Percentiles rank a stretch among this genome's conserved stretches.
Evolutionary conservation across 2,888 invertebrate species (phyloP).

Genomic region (Amphipyra berbera): DNA sequence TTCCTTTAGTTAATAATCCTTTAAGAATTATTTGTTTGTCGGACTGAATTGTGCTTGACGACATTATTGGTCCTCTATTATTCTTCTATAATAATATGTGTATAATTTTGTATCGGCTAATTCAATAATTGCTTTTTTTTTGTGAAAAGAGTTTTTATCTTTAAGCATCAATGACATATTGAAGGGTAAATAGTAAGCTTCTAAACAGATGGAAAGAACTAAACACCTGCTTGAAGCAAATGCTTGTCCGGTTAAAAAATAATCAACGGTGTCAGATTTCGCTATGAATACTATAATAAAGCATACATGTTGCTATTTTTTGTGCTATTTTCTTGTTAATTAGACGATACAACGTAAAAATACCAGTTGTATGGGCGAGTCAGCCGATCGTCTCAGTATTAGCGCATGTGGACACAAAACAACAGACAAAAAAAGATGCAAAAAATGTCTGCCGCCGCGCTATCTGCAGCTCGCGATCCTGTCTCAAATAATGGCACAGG

Average conservation of each 20-base stretch:
- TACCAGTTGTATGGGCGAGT: constrained; percentile 46
- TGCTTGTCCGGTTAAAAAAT: constrained; percentile 41
- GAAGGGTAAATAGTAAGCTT: constrained; percentile 34
- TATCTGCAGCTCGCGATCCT: constrained; percentile 86
- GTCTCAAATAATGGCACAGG: constrained; percentile 78
- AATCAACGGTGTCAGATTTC: constrained; percentile 53
- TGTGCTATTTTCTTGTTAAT: constrained; percentile 52
- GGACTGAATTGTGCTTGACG: constrained; percentile 30
- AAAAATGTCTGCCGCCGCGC: constrained; percentile 84
- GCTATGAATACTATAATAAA: constrained; percentile 28
- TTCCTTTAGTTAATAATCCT: constrained; percentile 44
- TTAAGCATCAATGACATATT: constrained; percentile 26
- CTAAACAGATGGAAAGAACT: constrained; percentile 38
- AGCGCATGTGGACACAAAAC: constrained; percentile 79
- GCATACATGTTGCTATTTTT: constrained; percentile 23
- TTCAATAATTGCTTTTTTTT: constrained; percentile 13
- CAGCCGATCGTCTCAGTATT: constrained; percentile 68
- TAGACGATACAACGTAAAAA: constrained; percentile 30
- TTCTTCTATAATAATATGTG: constrained; percentile 12
- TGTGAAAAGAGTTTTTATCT: constrained; percentile 38
- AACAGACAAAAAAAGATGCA: constrained; percentile 76
- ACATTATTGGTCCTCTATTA: constrained; percentile 41
- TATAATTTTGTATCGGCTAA: constrained; percentile 5
- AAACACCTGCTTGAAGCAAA: constrained; percentile 58
- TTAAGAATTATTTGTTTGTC: constrained; percentile 42